These are phyloP conservation scores for Apteryx owenii DNA, from an alignment of 2,113 vertebrate genomes.

Conservation along the genomic window DNA sequence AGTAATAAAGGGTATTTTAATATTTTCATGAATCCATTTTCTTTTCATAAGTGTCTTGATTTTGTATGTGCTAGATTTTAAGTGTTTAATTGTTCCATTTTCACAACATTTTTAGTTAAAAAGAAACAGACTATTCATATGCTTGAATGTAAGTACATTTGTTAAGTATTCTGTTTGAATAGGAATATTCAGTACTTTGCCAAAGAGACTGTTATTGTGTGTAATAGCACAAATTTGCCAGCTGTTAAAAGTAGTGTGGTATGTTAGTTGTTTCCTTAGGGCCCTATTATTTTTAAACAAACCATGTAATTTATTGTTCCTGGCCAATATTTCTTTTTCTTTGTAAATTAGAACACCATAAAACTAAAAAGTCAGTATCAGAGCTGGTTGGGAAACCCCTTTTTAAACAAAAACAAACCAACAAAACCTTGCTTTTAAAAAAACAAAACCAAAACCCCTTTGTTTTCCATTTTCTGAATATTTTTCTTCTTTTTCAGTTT, in stretches of 20 bases:
- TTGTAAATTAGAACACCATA: background rate
- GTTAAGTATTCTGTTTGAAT: background rate
- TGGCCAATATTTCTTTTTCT: background rate
- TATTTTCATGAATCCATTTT: background rate
- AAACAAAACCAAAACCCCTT: fast-evolving
- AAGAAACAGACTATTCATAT: background rate
- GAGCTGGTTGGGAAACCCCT: background rate
- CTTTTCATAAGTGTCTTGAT: background rate
- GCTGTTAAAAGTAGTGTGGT: background rate
- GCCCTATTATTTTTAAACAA: background rate
- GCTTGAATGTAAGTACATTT: background rate
- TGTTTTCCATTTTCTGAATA: background rate
- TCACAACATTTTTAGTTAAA: background rate
- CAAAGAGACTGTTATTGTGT: background rate
- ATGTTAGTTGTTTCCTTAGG: background rate
- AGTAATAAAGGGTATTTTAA: background rate
- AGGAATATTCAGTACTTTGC: background rate
- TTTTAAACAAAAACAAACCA: background rate
- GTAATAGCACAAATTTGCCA: background rate
- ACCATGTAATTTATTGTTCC: background rate
- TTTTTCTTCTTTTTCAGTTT: background rate
- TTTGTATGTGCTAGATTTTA: background rate
- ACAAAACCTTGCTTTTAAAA: background rate
- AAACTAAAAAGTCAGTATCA: background rate
- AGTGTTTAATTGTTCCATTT: background rate